A percentile compares a stretch with the other conserved stretches of the same genome.
Evolutionary conservation across 2,113 vertebrate species (phyloP).

Genomic region (Anseranas semipalmata): DNA sequence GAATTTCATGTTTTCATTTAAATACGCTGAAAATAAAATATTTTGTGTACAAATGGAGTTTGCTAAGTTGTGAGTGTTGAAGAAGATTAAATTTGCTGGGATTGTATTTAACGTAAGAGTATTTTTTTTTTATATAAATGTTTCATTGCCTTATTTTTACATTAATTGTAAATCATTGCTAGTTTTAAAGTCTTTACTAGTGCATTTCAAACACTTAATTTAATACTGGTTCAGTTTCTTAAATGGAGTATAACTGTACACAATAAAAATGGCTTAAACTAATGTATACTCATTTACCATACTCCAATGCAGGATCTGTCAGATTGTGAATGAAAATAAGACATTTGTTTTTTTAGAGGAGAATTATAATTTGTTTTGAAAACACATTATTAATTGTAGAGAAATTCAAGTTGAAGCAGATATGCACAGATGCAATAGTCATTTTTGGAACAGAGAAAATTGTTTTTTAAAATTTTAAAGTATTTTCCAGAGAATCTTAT

Average conservation of each 20-base stretch:
- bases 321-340: neutral
- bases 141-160: neutral
- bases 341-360: neutral
- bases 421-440: neutral
- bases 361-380: neutral
- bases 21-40: neutral
- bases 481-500: neutral
- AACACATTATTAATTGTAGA: neutral
- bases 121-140: neutral
- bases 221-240: neutral
- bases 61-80: neutral
- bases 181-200: neutral
- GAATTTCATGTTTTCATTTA: rapidly evolving
- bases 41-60: neutral
- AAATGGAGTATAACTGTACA: neutral
- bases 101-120: neutral
- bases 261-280: neutral
- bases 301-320: neutral
- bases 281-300: neutral
- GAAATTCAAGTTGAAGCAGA: neutral
- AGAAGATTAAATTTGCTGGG: neutral
- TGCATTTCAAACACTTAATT: neutral
- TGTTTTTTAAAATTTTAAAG: neutral
- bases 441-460: neutral
- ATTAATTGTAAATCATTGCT: neutral